Percentiles rank a stretch among this genome's conserved stretches.
Evolutionary conservation across 2,113 vertebrate genomes (phyloP).

Genomic region (Egretta garzetta): DNA sequence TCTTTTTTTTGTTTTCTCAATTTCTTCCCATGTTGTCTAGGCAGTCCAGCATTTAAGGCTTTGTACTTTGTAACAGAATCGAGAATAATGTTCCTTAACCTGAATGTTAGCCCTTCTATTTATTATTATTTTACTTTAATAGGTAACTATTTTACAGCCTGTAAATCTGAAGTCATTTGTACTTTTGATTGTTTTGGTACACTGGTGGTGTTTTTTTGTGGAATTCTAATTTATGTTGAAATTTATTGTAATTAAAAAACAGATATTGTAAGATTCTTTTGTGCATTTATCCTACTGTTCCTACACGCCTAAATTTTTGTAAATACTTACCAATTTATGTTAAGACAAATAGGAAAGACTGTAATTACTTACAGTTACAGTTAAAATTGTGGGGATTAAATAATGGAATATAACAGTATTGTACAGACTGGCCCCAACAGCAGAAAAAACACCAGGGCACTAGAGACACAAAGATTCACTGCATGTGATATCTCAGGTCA

Average conservation of each 20-base stretch:
- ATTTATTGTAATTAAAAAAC: not conserved
- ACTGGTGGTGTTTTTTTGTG: not conserved
- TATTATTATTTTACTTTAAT: not conserved
- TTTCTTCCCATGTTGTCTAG: not conserved
- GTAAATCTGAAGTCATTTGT: not conserved
- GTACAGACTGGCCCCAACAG: not conserved
- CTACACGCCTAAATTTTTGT: not conserved
- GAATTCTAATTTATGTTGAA: not conserved
- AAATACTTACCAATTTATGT: not conserved
- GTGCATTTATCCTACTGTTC: not conserved
- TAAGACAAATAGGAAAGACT: not conserved
- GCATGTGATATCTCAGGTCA: not conserved
- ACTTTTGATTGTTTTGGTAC: not conserved
- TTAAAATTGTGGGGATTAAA: not conserved
- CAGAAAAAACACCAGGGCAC: not conserved
- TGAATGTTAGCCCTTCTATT: not conserved
- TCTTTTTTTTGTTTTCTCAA: not conserved
- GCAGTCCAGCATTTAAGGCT: not conserved
- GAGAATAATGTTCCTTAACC: not conserved
- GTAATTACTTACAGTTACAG: not conserved
- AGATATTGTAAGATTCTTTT: not conserved
- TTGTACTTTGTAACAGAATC: not conserved
- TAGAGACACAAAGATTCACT: not conserved
- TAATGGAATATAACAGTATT: not conserved
- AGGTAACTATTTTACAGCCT: not conserved